Percentiles rank a stretch among this genome's conserved stretches.
Evolutionary conservation across 2,888 invertebrate species (phyloP).

Genomic region (Oligia strigilis): DNA sequence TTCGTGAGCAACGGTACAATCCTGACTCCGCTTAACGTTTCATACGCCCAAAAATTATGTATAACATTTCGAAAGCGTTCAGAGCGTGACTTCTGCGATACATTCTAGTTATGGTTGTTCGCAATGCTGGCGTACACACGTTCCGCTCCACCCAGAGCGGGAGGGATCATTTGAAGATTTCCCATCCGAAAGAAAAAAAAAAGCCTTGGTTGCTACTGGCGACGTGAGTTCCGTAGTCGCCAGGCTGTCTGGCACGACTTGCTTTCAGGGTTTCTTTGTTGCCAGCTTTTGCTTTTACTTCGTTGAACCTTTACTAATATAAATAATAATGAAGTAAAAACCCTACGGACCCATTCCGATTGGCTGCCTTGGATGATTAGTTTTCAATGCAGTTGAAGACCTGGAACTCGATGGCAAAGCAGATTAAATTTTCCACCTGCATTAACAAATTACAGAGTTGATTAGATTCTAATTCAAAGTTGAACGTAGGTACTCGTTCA

Average conservation of each 20-base stretch:
- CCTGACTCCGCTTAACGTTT: not conserved
- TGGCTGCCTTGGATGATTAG: not conserved
- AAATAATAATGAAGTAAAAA: not conserved
- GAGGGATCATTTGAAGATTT: too few species aligned
- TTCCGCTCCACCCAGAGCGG: too few species aligned
- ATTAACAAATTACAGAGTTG: not conserved
- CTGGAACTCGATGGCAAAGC: not conserved
- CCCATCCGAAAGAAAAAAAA: too few species aligned
- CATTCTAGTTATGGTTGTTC: not conserved
- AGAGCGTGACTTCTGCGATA: not conserved
- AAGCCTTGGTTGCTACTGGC: not conserved
- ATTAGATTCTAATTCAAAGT: not conserved
- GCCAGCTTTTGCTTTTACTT: not conserved
- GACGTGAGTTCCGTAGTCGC: not conserved
- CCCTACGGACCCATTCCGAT: not conserved
- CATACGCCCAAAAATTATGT: not conserved
- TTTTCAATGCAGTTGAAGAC: not conserved
- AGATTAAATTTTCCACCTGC: not conserved
- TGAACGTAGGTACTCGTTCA: not conserved
- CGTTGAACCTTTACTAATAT: not conserved
- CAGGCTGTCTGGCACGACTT: constrained; percentile 1
- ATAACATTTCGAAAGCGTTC: not conserved
- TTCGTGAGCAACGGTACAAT: not conserved
- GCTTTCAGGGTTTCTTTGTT: not conserved
- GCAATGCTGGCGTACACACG: too few species aligned